These are phyloP conservation scores for Sylvicola fuscatus DNA, from an alignment of 2,888 invertebrate genomes.

Conservation along the genomic window DNA sequence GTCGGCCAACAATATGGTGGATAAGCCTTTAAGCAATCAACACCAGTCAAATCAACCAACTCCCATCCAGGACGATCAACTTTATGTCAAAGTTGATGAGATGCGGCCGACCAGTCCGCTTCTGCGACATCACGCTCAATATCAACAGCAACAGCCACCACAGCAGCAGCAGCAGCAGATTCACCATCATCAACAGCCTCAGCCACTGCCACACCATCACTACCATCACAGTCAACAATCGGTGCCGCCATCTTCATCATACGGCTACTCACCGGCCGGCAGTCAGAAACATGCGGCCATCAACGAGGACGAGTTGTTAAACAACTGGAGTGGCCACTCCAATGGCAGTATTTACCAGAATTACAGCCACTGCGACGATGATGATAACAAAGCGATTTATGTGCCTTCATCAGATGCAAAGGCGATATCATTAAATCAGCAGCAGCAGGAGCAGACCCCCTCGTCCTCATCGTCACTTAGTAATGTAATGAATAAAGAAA, in stretches of 20 bases:
- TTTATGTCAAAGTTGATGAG: constrained; percentile 25
- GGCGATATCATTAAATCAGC: too few relatives aligned
- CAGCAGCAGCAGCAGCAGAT: not conserved
- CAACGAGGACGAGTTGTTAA: not conserved
- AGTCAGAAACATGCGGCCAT: not conserved
- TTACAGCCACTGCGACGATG: too few relatives aligned
- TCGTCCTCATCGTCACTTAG: too few relatives aligned
- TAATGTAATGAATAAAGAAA: too few relatives aligned
- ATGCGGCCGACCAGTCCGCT: constrained; percentile 5
- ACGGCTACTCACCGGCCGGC: not conserved
- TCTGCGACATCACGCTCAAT: constrained; percentile 3
- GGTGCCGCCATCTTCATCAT: not conserved
- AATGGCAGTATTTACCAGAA: too few relatives aligned
- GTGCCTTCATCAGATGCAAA: too few relatives aligned
- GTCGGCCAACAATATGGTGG: too few relatives aligned
- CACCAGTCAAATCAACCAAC: not conserved
- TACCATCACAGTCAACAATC: constrained; percentile 5
- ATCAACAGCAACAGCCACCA: not conserved
- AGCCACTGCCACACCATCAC: too few relatives aligned
- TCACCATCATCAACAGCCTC: not conserved
- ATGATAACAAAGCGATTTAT: too few relatives aligned
- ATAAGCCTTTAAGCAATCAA: not conserved
- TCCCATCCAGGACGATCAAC: constrained; percentile 16
- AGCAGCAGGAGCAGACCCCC: too few relatives aligned
- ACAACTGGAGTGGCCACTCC: not conserved